Percentiles rank a stretch among this genome's conserved stretches.
phyloP scores from a whole-genome alignment of 2,113 vertebrate species.

The Sialia sialis region DNA sequence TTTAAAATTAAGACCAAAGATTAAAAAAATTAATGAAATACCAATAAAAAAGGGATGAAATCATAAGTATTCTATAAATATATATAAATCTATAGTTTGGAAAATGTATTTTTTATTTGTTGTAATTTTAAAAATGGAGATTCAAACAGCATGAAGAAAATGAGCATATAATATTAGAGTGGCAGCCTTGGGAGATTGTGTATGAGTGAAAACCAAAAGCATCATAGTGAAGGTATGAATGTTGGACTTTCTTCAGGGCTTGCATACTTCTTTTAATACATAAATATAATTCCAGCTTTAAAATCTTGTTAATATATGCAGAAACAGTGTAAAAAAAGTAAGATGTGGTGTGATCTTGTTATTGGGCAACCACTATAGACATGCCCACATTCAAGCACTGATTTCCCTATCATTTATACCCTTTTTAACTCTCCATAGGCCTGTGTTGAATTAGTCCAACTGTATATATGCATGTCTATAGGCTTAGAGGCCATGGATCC shows the following conservation, averaged over 20 bases:
- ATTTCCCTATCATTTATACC: rapidly evolving
- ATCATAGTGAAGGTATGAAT: not conserved
- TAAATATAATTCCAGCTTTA: not conserved
- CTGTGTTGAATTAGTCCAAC: not conserved
- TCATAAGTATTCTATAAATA: not conserved
- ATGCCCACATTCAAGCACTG: not conserved
- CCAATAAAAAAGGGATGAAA: rapidly evolving
- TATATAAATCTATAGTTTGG: not conserved
- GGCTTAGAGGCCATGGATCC: not conserved
- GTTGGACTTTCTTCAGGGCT: not conserved
- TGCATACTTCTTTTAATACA: not conserved
- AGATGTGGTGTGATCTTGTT: not conserved
- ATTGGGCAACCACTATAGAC: not conserved
- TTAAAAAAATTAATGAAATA: not conserved
- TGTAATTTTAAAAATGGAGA: not conserved
- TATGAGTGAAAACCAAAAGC: not conserved
- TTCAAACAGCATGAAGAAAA: not conserved
- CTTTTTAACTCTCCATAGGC: not conserved
- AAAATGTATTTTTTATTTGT: not conserved
- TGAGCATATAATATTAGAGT: not conserved
- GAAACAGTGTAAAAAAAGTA: not conserved
- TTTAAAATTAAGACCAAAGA: not conserved
- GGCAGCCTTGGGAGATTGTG: rapidly evolving
- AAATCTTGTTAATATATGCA: not conserved
- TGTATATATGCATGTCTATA: not conserved